Base-by-base conservation (phyloP, 2,888 invertebrate species). In the Heliconius hortense region DNA sequence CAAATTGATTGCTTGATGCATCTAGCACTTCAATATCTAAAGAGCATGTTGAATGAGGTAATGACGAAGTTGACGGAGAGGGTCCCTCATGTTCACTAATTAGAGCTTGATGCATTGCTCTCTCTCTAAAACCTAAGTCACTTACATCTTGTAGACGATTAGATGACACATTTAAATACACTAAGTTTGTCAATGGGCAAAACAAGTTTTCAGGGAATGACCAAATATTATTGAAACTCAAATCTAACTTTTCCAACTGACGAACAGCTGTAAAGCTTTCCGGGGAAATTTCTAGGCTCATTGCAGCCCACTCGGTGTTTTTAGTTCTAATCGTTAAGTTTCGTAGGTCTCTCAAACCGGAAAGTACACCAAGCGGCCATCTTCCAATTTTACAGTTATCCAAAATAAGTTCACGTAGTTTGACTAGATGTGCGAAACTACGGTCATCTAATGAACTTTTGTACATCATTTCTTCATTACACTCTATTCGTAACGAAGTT, bases 141-240 rank as follows among this genome's bases (percentile, higher is more conserved):
- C 96, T 96, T 66, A 98, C 96, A 87, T 98, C 98, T 92, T 98
- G 98, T 79, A 98, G 93, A 80, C 97, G 95, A 90, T 98, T 98
- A 83, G 96, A 96, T 80, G 98, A 98, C 82, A 98, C 96, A 88
- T 98, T 98, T 81, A 98, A 92, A 80, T 95, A 95, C 78, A 97
- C 96, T 83, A 98, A 94, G 85, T 97, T 97, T 60, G 96, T 96
- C 82, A 98, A 90, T 5, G 97, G 96, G 86, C 98, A 98, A 90
- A 98, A 98, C 79, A 97, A 95, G 85, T 96, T 96, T 84, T 97
- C 97, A 35, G 98, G 97, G 87, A 98, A 96, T 74, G 97, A 97
- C 97, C 97, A 97, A 86, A 98, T 97, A 89, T 98, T 98, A 89
- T 98, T 98, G 85, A 96, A 96, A 86, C 97, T 97, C 80, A 98